Evolutionary conservation across 2,888 invertebrate species (phyloP), one percentile per base, ranked within the genome.

Genomic region (Platypus cylindrus): DNA sequence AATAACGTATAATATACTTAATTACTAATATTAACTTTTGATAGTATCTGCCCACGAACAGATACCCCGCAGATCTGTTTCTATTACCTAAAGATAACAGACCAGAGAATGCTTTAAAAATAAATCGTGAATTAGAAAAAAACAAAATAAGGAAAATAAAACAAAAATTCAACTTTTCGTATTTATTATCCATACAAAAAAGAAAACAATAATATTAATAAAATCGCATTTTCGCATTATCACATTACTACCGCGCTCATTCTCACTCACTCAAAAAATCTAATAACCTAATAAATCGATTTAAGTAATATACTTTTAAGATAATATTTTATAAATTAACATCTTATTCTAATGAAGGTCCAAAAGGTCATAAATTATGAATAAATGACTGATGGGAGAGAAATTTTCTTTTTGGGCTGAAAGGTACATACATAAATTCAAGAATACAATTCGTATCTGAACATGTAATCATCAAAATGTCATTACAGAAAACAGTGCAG

Each of bases 241-340:
- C 44, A 37, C 49, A 50, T 50, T 48, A 49, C 51, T n/a, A 51
- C 45, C 44, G 49, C 50, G 51, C 44, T 44, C 49, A 47, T 49
- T 47, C 49, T 45, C 45, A 48, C 41, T 45, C 50, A 46, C 43
- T 37, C 47, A 44, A 41, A 42, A 48, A 38, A 32, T 35, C 45
- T 37, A 48, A 51, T 44, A 47, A 39, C 43, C 47, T 46, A 50
- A 46, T 47, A 51, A 48, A 45, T 50, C 46, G 50, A 41, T 52
- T 52, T 52, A 52, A 51, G 50, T 49, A 51, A n/a, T 54, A 52
- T 55, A 52, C 51, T 41, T 53, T 53, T 54, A 57, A 56, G 53
- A 55, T 50, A 55, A 55, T 43, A 43, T 40, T 56, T 58, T 55
- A 55, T 56, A 57, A 58, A 57, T 58, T 55, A 57, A 53, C 52